A percentile compares a stretch with the other conserved stretches of the same genome.
phyloP scores from a whole-genome alignment of 2,797 vertebrate species.

The Sarcophilus harrisii region DNA sequence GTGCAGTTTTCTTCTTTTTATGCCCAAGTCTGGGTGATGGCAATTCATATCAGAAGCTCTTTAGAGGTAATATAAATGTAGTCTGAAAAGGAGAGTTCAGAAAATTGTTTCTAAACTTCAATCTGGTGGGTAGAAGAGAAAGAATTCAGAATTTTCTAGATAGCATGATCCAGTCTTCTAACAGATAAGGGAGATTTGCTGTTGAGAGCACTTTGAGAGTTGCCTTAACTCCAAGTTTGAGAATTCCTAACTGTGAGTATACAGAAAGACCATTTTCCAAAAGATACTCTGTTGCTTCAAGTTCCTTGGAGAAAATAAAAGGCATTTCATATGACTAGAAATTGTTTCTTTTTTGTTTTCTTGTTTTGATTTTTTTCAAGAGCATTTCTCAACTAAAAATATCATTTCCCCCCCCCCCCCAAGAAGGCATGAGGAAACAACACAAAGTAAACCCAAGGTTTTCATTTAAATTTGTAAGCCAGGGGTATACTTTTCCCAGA shows the following conservation, averaged over 20 bases:
- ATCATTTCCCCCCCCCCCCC: too few relatives aligned
- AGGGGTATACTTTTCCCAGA: not conserved
- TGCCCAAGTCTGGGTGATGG: not conserved
- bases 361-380: not conserved
- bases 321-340: not conserved
- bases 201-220: not conserved
- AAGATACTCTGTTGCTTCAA: not conserved
- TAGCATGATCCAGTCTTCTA: not conserved
- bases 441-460: not conserved
- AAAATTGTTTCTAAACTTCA: not conserved
- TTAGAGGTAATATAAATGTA: not conserved
- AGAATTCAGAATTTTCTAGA: not conserved
- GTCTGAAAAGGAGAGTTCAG: not conserved
- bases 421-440: not conserved
- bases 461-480: not conserved
- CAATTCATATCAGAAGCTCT: not conserved
- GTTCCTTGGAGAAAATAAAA: not conserved
- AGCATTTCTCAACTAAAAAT: not conserved
- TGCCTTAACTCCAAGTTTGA: not conserved
- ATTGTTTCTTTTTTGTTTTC: not conserved
- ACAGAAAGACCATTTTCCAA: not conserved
- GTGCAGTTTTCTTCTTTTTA: not conserved
- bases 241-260: not conserved
- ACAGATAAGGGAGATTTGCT: not conserved
- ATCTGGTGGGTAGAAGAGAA: not conserved